Evolutionary conservation across 2,888 invertebrate species (phyloP).

Genomic region (Phyto melanocephala): DNA sequence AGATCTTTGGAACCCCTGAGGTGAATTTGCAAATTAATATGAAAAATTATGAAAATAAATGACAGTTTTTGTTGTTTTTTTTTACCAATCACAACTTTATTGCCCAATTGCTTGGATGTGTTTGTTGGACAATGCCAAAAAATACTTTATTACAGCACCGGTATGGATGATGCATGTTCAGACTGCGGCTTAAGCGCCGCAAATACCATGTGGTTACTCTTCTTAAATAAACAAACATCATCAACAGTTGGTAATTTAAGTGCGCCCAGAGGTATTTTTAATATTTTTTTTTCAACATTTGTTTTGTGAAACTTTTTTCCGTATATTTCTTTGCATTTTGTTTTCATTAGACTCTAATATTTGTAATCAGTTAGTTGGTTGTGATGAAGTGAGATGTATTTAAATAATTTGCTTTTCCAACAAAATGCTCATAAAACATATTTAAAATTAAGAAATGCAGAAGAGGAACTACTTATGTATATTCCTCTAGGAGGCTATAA

Average conservation of each 20-base stretch:
- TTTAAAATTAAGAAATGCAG: not conserved
- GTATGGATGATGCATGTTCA: not conserved
- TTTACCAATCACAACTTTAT: not conserved
- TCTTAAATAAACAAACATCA: constrained; percentile 54
- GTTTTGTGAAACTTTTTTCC: not conserved
- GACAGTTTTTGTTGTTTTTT: constrained; percentile 48
- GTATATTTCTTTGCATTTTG: constrained; percentile 38
- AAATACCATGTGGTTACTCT: constrained; percentile 35
- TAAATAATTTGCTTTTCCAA: not conserved
- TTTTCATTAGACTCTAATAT: constrained; percentile 60
- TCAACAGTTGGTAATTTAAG: constrained; percentile 54
- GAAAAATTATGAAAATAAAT: constrained; percentile 66
- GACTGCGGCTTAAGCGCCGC: not conserved
- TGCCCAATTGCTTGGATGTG: constrained; percentile 28
- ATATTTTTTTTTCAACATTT: constrained; percentile 39
- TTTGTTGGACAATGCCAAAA: constrained; percentile 8
- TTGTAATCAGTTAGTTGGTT: constrained; percentile 34
- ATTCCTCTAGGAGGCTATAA: constrained; percentile 42
- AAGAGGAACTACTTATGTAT: constrained; percentile 22
- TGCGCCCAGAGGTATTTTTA: constrained; percentile 58
- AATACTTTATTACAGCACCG: not conserved
- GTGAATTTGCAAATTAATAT: constrained; percentile 65
- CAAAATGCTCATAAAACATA: constrained; percentile 19
- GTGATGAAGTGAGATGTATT: constrained; percentile 1
- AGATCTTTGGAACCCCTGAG: constrained; percentile 56